Evolutionary conservation across 2,888 invertebrate genomes (phyloP).

Genomic region (Watsonalla binaria): DNA sequence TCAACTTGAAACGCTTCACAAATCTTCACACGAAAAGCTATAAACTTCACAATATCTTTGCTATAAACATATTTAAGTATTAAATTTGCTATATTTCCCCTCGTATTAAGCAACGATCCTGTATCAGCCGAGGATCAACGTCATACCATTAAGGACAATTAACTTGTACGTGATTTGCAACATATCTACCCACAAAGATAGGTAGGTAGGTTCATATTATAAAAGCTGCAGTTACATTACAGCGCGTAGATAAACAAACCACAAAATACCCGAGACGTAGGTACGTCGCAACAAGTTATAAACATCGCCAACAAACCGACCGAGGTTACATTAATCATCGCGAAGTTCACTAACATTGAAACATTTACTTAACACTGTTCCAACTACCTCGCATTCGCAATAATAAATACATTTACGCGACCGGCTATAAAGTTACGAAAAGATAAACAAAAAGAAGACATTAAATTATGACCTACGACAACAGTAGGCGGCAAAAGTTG

Average conservation of each 20-base stretch:
- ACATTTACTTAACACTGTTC: background rate
- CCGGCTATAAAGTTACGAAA: conserved; percentile 73
- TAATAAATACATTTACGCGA: conserved; percentile 59
- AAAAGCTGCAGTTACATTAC: too few species aligned
- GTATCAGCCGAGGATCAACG: too few species aligned
- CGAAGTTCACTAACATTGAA: conserved; percentile 7
- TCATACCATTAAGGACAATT: too few species aligned
- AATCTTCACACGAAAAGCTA: too few species aligned
- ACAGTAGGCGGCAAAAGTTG: conserved; percentile 78
- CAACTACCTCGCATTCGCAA: conserved; percentile 21
- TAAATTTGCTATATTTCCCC: too few species aligned
- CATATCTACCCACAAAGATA: too few species aligned
- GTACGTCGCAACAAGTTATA: background rate
- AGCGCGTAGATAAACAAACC: background rate
- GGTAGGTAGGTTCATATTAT: too few species aligned
- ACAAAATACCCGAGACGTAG: background rate
- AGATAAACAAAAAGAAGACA: conserved; percentile 79
- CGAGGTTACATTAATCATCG: background rate
- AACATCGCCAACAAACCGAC: background rate
- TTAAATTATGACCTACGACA: conserved; percentile 79
- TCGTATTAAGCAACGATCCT: too few species aligned
- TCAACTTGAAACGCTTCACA: too few species aligned
- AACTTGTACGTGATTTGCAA: too few species aligned
- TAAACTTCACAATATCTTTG: too few species aligned
- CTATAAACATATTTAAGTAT: too few species aligned